These are phyloP conservation scores for Cebus imitator DNA, from an alignment of 2,113 vertebrate genomes.

Conservation along the genomic window DNA sequence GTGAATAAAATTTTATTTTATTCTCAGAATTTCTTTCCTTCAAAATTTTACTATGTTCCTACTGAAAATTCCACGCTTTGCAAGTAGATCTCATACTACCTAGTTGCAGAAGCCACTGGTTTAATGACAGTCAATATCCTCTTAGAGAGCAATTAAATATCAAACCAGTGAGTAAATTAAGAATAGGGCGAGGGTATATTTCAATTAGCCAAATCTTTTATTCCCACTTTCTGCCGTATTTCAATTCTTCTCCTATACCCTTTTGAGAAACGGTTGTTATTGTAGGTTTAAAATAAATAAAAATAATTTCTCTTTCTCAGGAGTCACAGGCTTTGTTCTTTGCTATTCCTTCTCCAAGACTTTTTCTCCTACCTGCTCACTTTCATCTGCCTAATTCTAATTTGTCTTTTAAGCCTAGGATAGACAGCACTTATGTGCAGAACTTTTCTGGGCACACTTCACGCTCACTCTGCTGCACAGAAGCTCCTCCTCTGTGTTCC, in stretches of 20 bases:
- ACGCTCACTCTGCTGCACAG: fast-evolving
- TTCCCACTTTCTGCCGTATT: background rate
- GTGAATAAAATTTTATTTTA: background rate
- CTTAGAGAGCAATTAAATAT: background rate
- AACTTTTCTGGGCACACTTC: background rate
- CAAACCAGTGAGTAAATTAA: background rate
- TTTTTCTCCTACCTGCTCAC: background rate
- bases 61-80: background rate
- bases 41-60: background rate
- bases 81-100: background rate
- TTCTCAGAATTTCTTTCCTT: background rate
- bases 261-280: background rate
- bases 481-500: fast-evolving
- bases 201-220: background rate
- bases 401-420: background rate
- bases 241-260: background rate
- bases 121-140: background rate
- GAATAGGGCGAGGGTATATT: background rate
- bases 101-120: background rate
- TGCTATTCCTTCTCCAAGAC: background rate
- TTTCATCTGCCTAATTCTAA: background rate
- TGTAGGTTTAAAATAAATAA: background rate
- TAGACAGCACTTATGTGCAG: background rate
- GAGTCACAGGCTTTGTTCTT: background rate
- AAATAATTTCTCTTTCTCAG: background rate